Percentiles rank a stretch among this genome's conserved stretches.
These are phyloP conservation scores for Lepidurus couesii DNA, from an alignment of 1,140 invertebrate species.

Conservation along the genomic window DNA sequence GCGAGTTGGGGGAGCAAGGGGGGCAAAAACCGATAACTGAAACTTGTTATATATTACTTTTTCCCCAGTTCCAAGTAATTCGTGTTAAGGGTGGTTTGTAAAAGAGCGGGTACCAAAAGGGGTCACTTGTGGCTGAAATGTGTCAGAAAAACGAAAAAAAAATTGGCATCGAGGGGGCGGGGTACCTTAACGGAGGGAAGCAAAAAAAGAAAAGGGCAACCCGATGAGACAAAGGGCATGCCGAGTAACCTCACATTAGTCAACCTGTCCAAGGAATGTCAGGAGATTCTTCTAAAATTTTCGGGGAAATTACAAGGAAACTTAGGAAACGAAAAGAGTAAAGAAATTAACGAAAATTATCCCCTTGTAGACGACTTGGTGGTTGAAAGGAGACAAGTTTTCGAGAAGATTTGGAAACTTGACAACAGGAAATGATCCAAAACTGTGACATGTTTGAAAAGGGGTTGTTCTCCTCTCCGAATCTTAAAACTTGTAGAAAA, in stretches of 20 bases:
- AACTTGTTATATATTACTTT: not conserved
- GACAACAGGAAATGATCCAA: not conserved
- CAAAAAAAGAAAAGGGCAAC: not conserved
- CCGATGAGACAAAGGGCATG: not conserved
- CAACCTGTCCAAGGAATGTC: not conserved
- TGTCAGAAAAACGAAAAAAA: slow-evolving; percentile 17
- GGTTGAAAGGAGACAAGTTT: not conserved
- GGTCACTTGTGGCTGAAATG: slow-evolving; percentile 7
- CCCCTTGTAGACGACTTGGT: not conserved
- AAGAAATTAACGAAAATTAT: not conserved
- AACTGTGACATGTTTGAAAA: not conserved
- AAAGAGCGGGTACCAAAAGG: not conserved
- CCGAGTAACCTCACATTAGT: slow-evolving; percentile 21
- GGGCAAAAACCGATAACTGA: not conserved
- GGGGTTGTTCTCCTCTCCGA: too few relatives aligned
- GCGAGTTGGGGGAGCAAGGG: not conserved
- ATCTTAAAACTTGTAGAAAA: too few relatives aligned
- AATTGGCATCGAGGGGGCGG: slow-evolving; percentile 7
- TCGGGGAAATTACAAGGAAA: too few relatives aligned
- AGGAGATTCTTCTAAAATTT: too few relatives aligned
- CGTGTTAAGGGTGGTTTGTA: not conserved
- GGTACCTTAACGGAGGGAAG: not conserved
- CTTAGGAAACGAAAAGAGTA: not conserved
- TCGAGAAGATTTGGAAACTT: not conserved
- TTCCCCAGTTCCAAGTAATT: not conserved